Evolutionary conservation across 2,797 vertebrate genomes (phyloP).

Genomic region (Danio choprae): DNA sequence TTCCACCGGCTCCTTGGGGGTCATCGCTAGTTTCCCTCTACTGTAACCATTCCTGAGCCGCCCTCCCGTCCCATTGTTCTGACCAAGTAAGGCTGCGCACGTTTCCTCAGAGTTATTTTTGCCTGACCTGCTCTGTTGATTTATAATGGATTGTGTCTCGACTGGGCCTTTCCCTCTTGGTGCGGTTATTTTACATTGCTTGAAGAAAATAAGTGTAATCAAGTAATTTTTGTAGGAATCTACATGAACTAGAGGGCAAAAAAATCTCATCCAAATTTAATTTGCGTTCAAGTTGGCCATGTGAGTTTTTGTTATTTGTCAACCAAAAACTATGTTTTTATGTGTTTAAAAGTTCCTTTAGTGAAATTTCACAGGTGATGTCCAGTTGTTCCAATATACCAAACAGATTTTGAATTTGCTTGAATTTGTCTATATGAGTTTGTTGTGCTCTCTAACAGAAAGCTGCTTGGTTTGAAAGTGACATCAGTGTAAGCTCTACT

Average conservation of each 20-base stretch:
- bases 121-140: constrained; percentile 67
- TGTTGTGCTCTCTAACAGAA: not conserved
- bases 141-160: constrained; percentile 61
- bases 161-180: constrained; percentile 46
- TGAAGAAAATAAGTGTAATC: not conserved
- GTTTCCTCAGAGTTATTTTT: constrained; percentile 72
- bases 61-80: constrained; percentile 73
- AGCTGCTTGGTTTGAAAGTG: not conserved
- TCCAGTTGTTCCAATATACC: too few relatives aligned
- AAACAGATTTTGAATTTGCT: too few relatives aligned
- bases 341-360: too few relatives aligned
- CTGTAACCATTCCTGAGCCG: constrained; percentile 46
- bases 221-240: not conserved
- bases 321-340: too few relatives aligned
- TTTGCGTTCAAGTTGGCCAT: not conserved
- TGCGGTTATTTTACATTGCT: not conserved
- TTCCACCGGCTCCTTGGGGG: constrained; percentile 71
- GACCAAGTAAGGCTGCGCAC: constrained; percentile 59
- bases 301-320: too few relatives aligned
- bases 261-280: not conserved
- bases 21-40: constrained; percentile 45
- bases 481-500: not conserved
- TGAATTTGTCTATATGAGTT: not conserved
- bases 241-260: not conserved
- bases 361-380: too few relatives aligned